phyloP scores from a whole-genome alignment of 2,888 invertebrate genomes.

The Zele albiditarsus region DNA sequence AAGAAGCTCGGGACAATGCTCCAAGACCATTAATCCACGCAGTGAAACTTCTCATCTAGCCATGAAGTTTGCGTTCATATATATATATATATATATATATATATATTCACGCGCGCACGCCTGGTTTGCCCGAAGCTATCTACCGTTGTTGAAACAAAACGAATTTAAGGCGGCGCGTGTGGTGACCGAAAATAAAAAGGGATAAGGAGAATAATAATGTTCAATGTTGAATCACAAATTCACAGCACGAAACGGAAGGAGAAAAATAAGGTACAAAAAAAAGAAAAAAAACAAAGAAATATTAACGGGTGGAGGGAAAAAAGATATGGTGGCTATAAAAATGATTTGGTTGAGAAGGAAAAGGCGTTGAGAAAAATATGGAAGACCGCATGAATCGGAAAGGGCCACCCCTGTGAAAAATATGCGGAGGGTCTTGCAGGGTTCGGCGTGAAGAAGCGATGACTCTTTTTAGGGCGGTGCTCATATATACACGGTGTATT shows the following conservation, averaged over 20 bases:
- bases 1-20: constrained; percentile 52
- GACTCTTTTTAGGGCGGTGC: constrained; percentile 40
- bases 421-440: constrained; percentile 28
- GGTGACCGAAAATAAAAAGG: background rate
- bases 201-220: constrained; percentile 7
- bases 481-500: constrained; percentile 1
- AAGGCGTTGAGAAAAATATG: constrained; percentile 25
- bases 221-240: constrained; percentile 11
- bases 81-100: background rate
- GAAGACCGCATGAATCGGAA: constrained; percentile 16
- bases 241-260: constrained; percentile 38
- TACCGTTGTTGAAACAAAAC: constrained; percentile 29
- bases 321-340: constrained; percentile 44
- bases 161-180: constrained; percentile 8
- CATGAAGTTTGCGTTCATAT: constrained; percentile 5
- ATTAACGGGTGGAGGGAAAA: constrained; percentile 1
- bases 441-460: constrained; percentile 33
- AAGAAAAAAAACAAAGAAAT: constrained; percentile 34
- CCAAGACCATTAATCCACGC: constrained; percentile 52
- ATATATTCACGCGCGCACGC: constrained; percentile 18
- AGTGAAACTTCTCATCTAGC: constrained; percentile 44
- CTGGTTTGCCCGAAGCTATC: constrained; percentile 47
- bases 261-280: constrained; percentile 29
- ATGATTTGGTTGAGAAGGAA: constrained; percentile 35
- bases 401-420: constrained; percentile 17